Evolutionary conservation across 2,113 vertebrate genomes (phyloP), one percentile per base, ranked within the genome.

Genomic region (Thunnus maccoyii): DNA sequence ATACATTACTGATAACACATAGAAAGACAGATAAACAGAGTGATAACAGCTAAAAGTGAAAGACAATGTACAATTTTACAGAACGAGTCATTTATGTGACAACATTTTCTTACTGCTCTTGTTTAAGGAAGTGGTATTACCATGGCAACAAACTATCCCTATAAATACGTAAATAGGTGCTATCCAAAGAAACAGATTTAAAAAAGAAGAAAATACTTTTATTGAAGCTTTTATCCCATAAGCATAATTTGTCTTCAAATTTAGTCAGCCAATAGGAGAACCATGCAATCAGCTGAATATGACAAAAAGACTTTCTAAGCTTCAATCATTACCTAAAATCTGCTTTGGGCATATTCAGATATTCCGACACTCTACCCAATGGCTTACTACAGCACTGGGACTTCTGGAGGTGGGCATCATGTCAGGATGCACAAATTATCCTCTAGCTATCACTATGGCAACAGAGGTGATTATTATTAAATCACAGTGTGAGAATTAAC

Each of bases 391-490:
- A 70, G 56, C 17, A 32, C 5, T 16, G 25, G 41, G 51, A 8
- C 50, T n/a, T 12, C 64, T 69, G n/a, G 72, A 56, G 56, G 58
- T 65, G 55, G 54, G 48, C 72, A 72, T 66, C 54, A 66, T 51
- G 52, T 27, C 22, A 30, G 11, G 18, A 5, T 9, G 15, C 9
- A 10, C 64, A 64, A 75, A 64, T 54, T 52, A 75, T 64, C 50
- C 30, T 64, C 54, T 44, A 46, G 82, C 60, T 69, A 75, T 79
- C 71, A 68, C 76, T 57, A 46, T 48, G 32, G 64, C 63, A 74
- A 48, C 57, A 62, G 48, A 52, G 56, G 52, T 47, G 20, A 51
- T 67, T 44, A 57, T 56, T 32, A 63, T 67, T 46, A 63, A 72
- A 69, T 52, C 70, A 50, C 46, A 70, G 25, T 47, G 22, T 20